These are phyloP conservation scores for Coluber constrictor DNA, from an alignment of 2,797 vertebrate species.

Conservation along the genomic window DNA sequence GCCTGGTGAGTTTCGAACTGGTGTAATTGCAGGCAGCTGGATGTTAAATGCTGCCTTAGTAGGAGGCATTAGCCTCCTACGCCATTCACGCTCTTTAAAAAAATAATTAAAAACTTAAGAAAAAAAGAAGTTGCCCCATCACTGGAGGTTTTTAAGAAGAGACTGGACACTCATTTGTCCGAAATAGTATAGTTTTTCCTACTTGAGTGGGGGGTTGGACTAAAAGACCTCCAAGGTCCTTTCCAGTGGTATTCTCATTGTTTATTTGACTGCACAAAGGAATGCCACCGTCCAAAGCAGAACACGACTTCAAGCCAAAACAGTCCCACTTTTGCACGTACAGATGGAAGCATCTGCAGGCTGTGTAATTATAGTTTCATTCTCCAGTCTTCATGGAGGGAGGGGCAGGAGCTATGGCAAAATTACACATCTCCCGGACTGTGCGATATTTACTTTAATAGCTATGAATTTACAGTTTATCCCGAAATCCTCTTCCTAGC, in stretches of 20 bases:
- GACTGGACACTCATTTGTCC: too few species aligned
- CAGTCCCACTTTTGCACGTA: neutral
- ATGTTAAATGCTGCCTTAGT: too few species aligned
- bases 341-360: neutral
- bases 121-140: too few species aligned
- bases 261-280: neutral
- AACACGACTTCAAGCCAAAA: neutral
- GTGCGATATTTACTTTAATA: conserved; percentile 39
- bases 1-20: too few species aligned
- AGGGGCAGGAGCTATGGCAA: conserved; percentile 21
- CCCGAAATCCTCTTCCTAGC: conserved; percentile 57
- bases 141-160: too few species aligned
- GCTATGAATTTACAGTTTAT: conserved; percentile 52
- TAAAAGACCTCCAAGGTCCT: neutral
- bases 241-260: neutral
- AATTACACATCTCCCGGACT: conserved; percentile 9
- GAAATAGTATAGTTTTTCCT: too few species aligned
- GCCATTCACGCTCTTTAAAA: too few species aligned
- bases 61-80: too few species aligned
- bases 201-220: too few species aligned
- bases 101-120: too few species aligned
- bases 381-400: conserved; percentile 24
- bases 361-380: conserved; percentile 44
- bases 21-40: too few species aligned
- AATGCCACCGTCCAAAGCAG: neutral